A percentile compares a stretch with the other conserved stretches of the same genome.
These are phyloP conservation scores for Schizopygopsis pylzovi DNA, from an alignment of 2,797 vertebrate species.

Conservation along the genomic window DNA sequence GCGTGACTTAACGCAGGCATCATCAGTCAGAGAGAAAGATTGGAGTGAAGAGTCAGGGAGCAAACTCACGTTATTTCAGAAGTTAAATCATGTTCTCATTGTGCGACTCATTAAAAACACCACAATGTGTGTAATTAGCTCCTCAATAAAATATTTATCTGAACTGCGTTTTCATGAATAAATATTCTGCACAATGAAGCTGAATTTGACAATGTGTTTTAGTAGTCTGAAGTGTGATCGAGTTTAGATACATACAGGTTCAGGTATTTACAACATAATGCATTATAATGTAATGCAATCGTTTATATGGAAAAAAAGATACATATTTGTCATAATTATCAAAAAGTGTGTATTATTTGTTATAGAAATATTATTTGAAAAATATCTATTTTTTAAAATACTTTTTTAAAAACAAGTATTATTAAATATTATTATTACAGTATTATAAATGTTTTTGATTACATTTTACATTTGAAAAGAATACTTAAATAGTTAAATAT, in stretches of 20 bases:
- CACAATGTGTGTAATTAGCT: conserved; percentile 25
- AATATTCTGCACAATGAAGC: conserved; percentile 7
- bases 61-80: background rate
- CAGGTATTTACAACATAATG: background rate
- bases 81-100: conserved; percentile 10
- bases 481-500: background rate
- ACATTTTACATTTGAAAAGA: background rate
- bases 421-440: background rate
- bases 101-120: conserved; percentile 10
- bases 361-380: background rate
- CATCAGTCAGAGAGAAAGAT: background rate
- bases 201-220: conserved; percentile 6
- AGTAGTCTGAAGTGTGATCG: background rate
- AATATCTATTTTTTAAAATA: background rate
- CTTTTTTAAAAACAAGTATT: background rate
- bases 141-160: conserved; percentile 18
- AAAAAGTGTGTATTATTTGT: background rate
- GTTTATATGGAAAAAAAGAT: background rate
- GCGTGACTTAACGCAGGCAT: background rate
- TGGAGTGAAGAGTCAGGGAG: background rate
- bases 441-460: background rate
- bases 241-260: background rate
- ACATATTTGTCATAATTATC: background rate
- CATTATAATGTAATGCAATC: background rate
- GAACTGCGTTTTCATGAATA: background rate